Conservation (phyloP, 2,113 vertebrate species). For the Oxygymnocypris stewartii region DNA sequence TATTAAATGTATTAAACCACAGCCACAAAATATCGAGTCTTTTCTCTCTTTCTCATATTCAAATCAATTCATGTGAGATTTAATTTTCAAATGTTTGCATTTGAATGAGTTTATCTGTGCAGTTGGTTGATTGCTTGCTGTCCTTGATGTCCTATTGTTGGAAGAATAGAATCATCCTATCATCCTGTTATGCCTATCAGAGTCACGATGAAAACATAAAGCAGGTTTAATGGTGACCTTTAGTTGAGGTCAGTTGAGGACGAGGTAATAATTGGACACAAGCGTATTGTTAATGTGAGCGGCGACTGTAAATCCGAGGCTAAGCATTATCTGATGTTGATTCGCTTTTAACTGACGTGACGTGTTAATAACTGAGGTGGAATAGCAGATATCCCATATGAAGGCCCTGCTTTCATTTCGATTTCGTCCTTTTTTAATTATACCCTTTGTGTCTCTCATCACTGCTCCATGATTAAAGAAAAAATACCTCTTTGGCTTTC, state of each 20-base stretch:
- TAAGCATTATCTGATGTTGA: neutral
- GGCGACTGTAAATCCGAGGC: neutral
- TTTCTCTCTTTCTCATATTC: neutral
- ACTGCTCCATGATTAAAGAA: slow-evolving; percentile 36
- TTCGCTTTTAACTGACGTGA: neutral
- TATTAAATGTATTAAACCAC: neutral
- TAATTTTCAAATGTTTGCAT: neutral
- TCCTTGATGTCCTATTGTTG: slow-evolving; percentile 11
- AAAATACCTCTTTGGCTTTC: slow-evolving; percentile 17
- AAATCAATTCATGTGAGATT: neutral
- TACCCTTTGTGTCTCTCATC: neutral
- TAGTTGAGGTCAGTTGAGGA: neutral
- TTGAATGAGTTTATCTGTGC: neutral
- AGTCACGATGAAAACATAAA: neutral
- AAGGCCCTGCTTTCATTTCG: slow-evolving; percentile 29
- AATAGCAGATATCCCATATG: slow-evolving; percentile 6
- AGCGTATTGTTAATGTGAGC: neutral
- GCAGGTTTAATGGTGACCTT: neutral
- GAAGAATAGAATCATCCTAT: neutral
- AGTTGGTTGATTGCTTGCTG: neutral
- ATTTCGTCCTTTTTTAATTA: slow-evolving; percentile 48
- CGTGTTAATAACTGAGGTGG: neutral
- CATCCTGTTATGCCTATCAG: neutral
- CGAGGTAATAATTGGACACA: neutral
- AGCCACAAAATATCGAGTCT: neutral